Conservation (phyloP, 2,797 vertebrate species). For the Ctenopoma multispine region DNA sequence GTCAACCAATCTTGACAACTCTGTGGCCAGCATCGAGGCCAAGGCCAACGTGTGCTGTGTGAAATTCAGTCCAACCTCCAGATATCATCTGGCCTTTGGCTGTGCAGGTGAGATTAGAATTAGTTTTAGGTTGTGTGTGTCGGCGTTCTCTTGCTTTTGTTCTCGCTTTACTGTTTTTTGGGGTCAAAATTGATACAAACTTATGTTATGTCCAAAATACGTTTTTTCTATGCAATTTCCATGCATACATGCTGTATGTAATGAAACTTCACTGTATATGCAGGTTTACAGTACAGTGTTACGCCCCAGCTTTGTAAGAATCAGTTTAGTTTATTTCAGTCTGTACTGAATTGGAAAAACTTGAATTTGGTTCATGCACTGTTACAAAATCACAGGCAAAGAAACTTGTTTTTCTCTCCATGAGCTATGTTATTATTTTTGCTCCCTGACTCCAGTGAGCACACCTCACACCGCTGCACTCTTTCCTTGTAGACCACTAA, state of each 20-base stretch:
- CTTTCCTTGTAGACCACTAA: constrained; percentile 13
- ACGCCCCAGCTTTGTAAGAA: too few relatives aligned
- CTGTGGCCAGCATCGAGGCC: constrained; percentile 97
- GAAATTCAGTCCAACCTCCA: constrained; percentile 97
- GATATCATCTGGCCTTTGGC: constrained; percentile 98
- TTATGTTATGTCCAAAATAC: too few relatives aligned
- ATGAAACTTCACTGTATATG: too few relatives aligned
- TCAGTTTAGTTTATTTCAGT: not conserved
- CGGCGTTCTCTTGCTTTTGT: not conserved
- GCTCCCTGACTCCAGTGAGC: not conserved
- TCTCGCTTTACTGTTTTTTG: not conserved
- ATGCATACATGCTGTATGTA: not conserved
- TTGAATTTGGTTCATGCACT: not conserved
- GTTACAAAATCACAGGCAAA: constrained; percentile 1
- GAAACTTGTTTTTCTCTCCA: constrained; percentile 12
- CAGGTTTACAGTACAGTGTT: not conserved
- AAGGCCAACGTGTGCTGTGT: constrained; percentile 99
- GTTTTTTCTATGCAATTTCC: not conserved
- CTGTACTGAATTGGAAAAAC: not conserved
- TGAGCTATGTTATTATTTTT: constrained; percentile 27
- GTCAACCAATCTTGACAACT: constrained; percentile 99
- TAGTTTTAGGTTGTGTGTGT: not conserved
- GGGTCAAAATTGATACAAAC: not conserved
- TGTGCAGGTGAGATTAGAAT: constrained; percentile 90
- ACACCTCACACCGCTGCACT: constrained; percentile 26